Evolutionary conservation across 2,888 invertebrate species (phyloP), one percentile per base, ranked within the genome.

Genomic region (Mamestra brassicae): DNA sequence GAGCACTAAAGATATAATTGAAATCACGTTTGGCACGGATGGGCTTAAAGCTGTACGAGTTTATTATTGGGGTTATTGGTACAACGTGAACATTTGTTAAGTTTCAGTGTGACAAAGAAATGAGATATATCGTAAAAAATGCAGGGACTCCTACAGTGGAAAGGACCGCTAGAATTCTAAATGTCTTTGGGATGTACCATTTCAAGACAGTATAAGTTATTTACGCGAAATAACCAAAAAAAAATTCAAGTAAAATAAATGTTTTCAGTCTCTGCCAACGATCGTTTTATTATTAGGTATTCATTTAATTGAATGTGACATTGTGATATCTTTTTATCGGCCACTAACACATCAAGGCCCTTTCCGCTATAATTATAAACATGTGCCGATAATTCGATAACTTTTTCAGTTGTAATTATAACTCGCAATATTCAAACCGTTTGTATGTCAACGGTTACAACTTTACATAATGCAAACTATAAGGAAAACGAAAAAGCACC

Each of bases 11-110:
- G 50, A 73, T 68, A 50, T 65, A 50, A 83, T 83, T 80, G 84
- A 83, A 68, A 80, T 73, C 84, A 80, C 64, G 68, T 67, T 67
- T 83, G 79, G 54, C 71, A 74, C 42, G 26, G 64, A 68, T 83
- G 57, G 58, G 45, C 7, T 57, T 57, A 11, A 36, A 76, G 10
- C 11, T 47, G 26, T 61, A 63, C 54, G 58, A 36, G 15, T 52
- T 61, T 36, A 42, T 83, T 65, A 79, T 80, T 68, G 71, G 3
- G 83, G 79, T 83, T 78, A 66, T 71, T 71, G 36, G 79, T 66
- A 50, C 83, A 78, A 69, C 3, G 36, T 5, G 38, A 11, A 62
- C n/a, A 62, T 77, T 66, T 64, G 38, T 55, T 58, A 63, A 15
- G 26, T 55, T 55, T 52, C 15, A 65, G 17, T 45, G 54, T 50